Evolutionary conservation across 2,888 invertebrate species (phyloP), one percentile per base, ranked within the genome.

Genomic region (Nephrocerus scutellatus): DNA sequence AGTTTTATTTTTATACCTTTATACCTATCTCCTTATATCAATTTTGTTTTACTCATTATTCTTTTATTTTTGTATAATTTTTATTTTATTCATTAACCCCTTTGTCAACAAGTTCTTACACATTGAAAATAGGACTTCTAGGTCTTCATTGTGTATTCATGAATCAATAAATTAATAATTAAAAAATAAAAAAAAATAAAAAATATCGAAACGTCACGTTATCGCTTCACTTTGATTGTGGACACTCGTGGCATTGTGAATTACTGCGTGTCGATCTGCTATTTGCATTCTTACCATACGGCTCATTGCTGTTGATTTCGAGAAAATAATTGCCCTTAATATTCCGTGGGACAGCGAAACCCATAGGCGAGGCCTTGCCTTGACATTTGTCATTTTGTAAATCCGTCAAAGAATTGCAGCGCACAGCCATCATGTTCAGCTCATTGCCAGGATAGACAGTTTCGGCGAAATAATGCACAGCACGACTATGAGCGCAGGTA

Each of bases 281-380:
- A n/a, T 24, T 30, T 30, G 52, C 54, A 1, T 49, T 36, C 14
- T 35, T 39, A 18, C 67, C 67, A 34, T 31, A 68, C 2, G 68
- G 68, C 5, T 41, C 18, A 0, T 41, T 29, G 6, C 39, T 21
- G 3, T 53, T 57, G 3, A 67, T 56, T 13, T 62, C 64, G 41
- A 67, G 50, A 41, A 66, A 68, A 36, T 57, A 66, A 44, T 57
- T 67, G 18, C 68, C 68, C 40, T 60, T 66, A 3, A 58, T 23
- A 8, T 44, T 36, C 2, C 15, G 36, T 1, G 65, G 54, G 23
- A 48, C 54, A n/a, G 49, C 56, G 44, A 53, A 61, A 8, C 67
- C 67, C 68, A 68, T 68, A 14, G 59, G 54, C 8, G 50, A 32
- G 6, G 53, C 33, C 5, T 30, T 28, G 4, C 60, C 59, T 1